Evolutionary conservation across 2,888 invertebrate species (phyloP).

Genomic region (Mactromeris polynyma): DNA sequence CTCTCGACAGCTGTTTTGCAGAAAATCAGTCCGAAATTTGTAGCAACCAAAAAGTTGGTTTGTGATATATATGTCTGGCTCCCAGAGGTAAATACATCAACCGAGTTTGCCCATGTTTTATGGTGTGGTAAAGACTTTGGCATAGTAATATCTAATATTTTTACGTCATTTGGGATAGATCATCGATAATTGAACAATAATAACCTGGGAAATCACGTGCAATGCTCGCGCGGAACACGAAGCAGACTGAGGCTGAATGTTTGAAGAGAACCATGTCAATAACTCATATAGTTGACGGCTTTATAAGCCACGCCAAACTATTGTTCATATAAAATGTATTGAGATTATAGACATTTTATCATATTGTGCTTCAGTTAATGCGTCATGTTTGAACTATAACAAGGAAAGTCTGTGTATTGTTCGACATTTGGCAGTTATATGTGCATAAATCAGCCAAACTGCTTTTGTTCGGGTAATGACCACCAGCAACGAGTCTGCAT

Average conservation of each 20-base stretch:
- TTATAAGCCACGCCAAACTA: neutral
- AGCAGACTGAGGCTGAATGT: neutral
- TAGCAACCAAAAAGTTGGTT: neutral
- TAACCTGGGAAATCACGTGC: neutral
- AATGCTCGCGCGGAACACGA: neutral
- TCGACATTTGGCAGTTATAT: neutral
- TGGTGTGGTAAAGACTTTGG: conserved; percentile 8
- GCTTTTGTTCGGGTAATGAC: neutral
- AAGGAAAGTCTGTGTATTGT: neutral
- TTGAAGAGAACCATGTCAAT: neutral
- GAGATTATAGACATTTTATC: neutral
- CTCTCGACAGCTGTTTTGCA: no score
- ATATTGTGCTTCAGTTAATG: neutral
- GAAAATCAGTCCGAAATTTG: neutral
- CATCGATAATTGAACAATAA: conserved; percentile 36
- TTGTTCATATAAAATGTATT: neutral
- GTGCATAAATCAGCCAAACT: neutral
- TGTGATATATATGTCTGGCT: neutral
- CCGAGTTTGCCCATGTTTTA: neutral
- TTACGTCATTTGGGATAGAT: conserved; percentile 33
- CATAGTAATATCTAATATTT: conserved; percentile 25
- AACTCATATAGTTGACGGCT: conserved; percentile 8
- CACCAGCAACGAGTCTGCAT: neutral
- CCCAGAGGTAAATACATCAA: neutral
- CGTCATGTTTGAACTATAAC: neutral